Conservation (phyloP, 2,113 vertebrate genomes). For the Cricetomys ansorgei region DNA sequence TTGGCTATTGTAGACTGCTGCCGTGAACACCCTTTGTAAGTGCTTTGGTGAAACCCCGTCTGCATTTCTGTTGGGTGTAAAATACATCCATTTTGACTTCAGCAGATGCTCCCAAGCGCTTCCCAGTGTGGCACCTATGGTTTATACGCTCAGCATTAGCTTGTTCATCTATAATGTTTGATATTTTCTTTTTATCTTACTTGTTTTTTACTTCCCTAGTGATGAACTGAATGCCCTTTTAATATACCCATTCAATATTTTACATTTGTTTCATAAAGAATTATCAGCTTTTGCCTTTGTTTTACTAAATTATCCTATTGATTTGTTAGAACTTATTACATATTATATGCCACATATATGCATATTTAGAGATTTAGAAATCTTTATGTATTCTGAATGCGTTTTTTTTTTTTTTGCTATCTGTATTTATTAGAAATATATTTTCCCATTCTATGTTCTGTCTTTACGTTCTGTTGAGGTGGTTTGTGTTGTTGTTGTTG, state of each 20-base stretch:
- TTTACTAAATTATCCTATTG: background rate
- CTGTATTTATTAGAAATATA: background rate
- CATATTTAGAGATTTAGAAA: background rate
- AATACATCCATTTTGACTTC: background rate
- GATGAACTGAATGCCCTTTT: background rate
- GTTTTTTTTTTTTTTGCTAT: background rate
- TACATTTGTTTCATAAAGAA: background rate
- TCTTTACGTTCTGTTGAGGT: background rate
- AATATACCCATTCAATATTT: background rate
- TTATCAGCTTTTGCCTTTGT: background rate
- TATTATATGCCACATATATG: too few species aligned
- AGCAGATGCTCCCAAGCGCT: background rate
- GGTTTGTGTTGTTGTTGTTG: background rate
- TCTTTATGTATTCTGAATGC: background rate
- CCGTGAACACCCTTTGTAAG: background rate
- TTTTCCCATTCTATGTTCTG: background rate
- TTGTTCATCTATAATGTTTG: background rate
- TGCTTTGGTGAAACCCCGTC: background rate
- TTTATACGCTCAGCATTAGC: background rate
- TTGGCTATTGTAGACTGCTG: background rate
- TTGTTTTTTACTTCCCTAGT: background rate
- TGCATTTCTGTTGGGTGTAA: background rate
- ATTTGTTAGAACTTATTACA: background rate
- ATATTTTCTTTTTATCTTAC: slow-evolving; percentile 25
- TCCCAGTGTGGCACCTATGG: background rate